A percentile compares a stretch with the other conserved stretches of the same genome.
These are phyloP conservation scores for Ahaetulla prasina DNA, from an alignment of 2,113 vertebrate genomes.

Conservation along the genomic window DNA sequence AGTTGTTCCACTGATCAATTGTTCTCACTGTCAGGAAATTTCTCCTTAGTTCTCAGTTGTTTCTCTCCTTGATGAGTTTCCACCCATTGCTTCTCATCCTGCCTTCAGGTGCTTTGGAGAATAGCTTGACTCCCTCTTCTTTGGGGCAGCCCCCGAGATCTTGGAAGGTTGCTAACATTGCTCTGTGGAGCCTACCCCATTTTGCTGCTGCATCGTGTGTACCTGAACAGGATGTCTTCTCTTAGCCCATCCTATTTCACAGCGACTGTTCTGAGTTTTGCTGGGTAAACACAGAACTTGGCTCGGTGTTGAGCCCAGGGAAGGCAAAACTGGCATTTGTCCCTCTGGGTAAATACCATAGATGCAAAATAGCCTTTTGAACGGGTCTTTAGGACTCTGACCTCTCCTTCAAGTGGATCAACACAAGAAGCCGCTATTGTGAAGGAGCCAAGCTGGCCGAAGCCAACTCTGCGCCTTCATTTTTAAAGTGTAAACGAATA, in stretches of 20 bases:
- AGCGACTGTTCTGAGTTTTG: background rate
- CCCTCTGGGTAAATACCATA: background rate
- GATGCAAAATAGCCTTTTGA: background rate
- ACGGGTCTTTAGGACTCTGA: background rate
- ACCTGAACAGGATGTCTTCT: background rate
- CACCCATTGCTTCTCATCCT: too few species aligned
- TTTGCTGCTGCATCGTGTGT: background rate
- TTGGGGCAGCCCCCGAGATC: too few species aligned
- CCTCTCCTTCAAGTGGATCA: background rate
- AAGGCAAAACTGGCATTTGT: background rate
- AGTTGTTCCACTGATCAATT: too few species aligned
- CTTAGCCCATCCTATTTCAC: background rate
- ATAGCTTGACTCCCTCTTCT: too few species aligned
- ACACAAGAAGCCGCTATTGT: background rate
- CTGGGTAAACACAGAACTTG: background rate
- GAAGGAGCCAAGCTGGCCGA: background rate
- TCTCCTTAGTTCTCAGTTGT: too few species aligned
- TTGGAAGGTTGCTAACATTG: background rate
- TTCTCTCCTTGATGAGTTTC: too few species aligned
- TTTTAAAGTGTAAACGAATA: background rate
- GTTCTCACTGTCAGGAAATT: too few species aligned
- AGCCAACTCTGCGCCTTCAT: conserved; percentile 13
- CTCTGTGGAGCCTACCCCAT: background rate
- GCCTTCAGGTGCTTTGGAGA: too few species aligned
- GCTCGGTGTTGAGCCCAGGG: background rate